Evolutionary conservation across 2,888 invertebrate species (phyloP), one percentile per base, ranked within the genome.

Genomic region (Mallateleia sp.): DNA sequence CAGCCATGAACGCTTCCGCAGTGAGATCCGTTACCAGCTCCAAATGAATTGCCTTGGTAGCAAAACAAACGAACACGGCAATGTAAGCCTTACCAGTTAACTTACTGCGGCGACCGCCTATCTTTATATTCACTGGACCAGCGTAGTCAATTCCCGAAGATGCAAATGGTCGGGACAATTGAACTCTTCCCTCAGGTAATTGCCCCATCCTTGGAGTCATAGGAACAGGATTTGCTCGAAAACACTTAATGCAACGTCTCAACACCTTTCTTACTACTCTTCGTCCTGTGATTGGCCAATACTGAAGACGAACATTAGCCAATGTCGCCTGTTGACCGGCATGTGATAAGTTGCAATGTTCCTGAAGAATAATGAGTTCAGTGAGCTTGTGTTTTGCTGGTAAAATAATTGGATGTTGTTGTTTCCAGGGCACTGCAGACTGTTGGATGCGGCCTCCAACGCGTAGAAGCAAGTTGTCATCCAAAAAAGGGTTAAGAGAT

Each of bases 401-500:
- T 3, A 90, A 38, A 9, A 90, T 24, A 14, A 89, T 84, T 20
- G 85, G 84, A 71, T 88, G 81, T 56, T 74, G 72, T 32, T 80
- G 66, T 1, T 82, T 79, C 34, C 50, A 82, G 4, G 56, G 67
- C n/a, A n/a, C n/a, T n/a, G n/a, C n/a, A n/a, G n/a, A n/a, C n/a
- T n/a, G n/a, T n/a, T n/a, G n/a, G n/a, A n/a, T n/a, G n/a, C n/a
- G n/a, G n/a, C n/a, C n/a, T n/a, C n/a, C n/a, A n/a, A n/a, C n/a
- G n/a, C n/a, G n/a, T n/a, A n/a, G n/a, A n/a, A n/a, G n/a, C n/a
- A n/a, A n/a, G n/a, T n/a, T n/a, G n/a, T n/a, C n/a, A n/a, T n/a
- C n/a, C n/a, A n/a, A n/a, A n/a, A n/a, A n/a, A n/a, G n/a, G n/a
- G n/a, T n/a, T n/a, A n/a, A n/a, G n/a, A n/a, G n/a, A n/a, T n/a